These are phyloP conservation scores for Gastracanthus pulcherrimus DNA, from an alignment of 2,888 invertebrate species.

Conservation along the genomic window DNA sequence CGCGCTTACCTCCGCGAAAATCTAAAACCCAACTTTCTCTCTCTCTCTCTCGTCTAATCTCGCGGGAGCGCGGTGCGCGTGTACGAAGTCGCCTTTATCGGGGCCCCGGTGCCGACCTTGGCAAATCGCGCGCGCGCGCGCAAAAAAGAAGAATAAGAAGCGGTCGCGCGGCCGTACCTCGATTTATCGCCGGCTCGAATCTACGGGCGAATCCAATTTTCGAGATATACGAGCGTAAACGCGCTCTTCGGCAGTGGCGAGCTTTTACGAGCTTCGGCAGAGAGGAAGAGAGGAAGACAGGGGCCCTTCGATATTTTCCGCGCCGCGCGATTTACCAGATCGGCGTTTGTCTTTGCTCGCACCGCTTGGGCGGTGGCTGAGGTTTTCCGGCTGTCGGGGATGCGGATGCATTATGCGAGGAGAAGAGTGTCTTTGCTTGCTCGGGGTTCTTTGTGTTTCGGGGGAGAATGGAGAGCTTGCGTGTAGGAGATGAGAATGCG, in stretches of 20 bases:
- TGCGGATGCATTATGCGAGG: too few relatives aligned
- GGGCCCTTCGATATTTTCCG: slow-evolving; percentile 1
- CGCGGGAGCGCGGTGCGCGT: slow-evolving; percentile 14
- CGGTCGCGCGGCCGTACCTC: slow-evolving; percentile 37
- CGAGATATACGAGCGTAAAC: slow-evolving; percentile 73
- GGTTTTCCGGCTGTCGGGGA: too few relatives aligned
- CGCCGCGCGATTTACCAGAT: background rate
- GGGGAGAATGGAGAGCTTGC: background rate
- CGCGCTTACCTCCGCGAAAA: background rate
- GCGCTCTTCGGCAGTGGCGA: slow-evolving; percentile 41
- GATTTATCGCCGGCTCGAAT: slow-evolving; percentile 73
- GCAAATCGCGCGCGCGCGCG: too few relatives aligned
- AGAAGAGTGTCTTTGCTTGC: too few relatives aligned
- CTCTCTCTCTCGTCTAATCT: too few relatives aligned
- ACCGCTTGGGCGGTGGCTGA: background rate
- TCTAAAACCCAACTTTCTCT: background rate
- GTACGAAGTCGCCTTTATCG: slow-evolving; percentile 39
- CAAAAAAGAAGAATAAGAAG: too few relatives aligned
- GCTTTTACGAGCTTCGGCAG: slow-evolving; percentile 9
- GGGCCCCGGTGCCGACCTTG: too few relatives aligned
- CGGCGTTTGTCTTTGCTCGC: background rate
- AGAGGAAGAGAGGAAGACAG: too few relatives aligned
- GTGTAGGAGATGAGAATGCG: too few relatives aligned
- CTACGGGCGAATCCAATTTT: slow-evolving; percentile 74
- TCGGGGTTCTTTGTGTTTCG: background rate